Percentiles rank a stretch among this genome's conserved stretches.
These are phyloP conservation scores for Sceliomorpha sp. DNA, from an alignment of 2,888 invertebrate species.

Conservation along the genomic window DNA sequence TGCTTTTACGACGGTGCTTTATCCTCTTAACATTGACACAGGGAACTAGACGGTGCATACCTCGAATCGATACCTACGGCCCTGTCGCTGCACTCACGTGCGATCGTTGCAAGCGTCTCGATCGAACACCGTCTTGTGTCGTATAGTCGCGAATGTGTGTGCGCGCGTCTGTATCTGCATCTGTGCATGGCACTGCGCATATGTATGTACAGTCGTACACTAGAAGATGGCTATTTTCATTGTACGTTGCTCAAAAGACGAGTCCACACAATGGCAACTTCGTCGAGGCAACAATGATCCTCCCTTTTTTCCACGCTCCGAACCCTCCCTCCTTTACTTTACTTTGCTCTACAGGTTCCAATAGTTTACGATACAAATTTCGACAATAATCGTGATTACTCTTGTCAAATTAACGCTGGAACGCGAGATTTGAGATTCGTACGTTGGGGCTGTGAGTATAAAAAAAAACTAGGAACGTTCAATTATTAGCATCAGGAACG, in stretches of 20 bases:
- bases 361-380: too few relatives aligned
- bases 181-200: conserved; percentile 4
- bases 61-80: conserved; percentile 27
- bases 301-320: background rate
- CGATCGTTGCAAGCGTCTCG: conserved; percentile 24
- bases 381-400: too few relatives aligned
- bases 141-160: background rate
- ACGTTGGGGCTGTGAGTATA: too few relatives aligned
- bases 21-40: conserved; percentile 50
- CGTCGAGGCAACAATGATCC: too few relatives aligned
- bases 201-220: background rate
- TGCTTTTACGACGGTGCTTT: conserved; percentile 44
- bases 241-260: background rate
- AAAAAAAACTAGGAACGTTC: too few relatives aligned
- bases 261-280: background rate
- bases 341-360: too few relatives aligned
- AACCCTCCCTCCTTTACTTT: too few relatives aligned
- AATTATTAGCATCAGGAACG: too few relatives aligned
- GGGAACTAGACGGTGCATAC: conserved; percentile 24
- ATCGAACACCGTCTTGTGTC: background rate
- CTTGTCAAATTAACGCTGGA: too few relatives aligned
- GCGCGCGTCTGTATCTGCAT: conserved; percentile 4
- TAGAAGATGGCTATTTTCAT: conserved; percentile 2
- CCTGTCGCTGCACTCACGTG: conserved; percentile 22
- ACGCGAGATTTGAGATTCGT: too few relatives aligned